Percentiles rank a stretch among this genome's conserved stretches.
phyloP scores from a whole-genome alignment of 1,140 invertebrate species.

The Eupeodes corollae region DNA sequence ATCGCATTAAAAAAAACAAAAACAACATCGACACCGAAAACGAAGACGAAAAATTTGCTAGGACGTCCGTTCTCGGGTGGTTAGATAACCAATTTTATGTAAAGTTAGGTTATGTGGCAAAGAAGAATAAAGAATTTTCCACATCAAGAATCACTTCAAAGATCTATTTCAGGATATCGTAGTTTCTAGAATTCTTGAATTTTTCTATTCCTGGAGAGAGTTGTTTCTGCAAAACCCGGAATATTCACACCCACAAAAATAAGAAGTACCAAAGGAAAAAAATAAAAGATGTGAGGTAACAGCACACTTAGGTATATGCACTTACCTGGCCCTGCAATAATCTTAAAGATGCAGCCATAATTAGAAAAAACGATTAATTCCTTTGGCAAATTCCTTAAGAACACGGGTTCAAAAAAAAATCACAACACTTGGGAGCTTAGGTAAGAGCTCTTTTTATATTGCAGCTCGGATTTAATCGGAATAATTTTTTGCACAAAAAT shows the following conservation, averaged over 20 bases:
- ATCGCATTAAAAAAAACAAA: no score
- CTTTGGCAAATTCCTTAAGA: conserved; percentile 2
- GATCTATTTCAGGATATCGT: no score
- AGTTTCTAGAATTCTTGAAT: no score
- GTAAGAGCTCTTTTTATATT: not conserved
- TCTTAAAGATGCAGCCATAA: conserved; percentile 8
- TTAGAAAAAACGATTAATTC: not conserved
- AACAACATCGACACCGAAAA: no score
- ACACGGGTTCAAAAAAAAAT: conserved; percentile 8
- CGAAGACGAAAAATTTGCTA: no score
- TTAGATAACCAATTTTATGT: no score
- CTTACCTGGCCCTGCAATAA: conserved; percentile 9
- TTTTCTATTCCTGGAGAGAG: no score
- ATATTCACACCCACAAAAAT: not conserved
- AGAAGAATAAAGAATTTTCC: no score
- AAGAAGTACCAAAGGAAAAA: not conserved
- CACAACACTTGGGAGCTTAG: not conserved
- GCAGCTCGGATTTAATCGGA: not conserved
- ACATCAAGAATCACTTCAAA: no score
- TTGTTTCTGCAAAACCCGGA: not conserved
- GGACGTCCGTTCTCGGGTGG: no score
- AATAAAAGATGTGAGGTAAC: not conserved
- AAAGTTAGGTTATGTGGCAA: no score
- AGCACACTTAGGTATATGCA: not conserved
- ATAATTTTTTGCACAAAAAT: not conserved